Conservation (phyloP, 2,888 invertebrate species). For the Hydraecia micacea region DNA sequence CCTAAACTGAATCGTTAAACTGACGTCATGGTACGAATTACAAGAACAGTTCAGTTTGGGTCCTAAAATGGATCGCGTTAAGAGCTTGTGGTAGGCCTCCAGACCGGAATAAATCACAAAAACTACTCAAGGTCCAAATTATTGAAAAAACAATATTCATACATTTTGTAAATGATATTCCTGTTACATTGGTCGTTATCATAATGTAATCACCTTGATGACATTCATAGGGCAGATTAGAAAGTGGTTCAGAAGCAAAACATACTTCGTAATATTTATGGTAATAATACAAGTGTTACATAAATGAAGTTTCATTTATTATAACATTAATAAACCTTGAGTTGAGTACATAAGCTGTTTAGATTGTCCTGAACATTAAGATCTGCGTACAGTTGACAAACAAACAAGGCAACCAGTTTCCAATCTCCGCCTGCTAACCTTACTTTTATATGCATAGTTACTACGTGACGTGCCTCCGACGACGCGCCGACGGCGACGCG, state of each 20-base stretch:
- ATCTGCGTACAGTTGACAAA: slow-evolving; percentile 46
- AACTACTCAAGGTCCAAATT: neutral
- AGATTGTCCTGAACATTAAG: slow-evolving; percentile 39
- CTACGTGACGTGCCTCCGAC: slow-evolving; percentile 46
- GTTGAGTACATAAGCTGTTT: slow-evolving; percentile 14
- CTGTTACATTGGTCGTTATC: slow-evolving; percentile 5
- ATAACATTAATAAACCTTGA: slow-evolving; percentile 49
- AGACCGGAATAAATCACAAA: too few relatives aligned
- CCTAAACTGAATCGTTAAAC: too few relatives aligned
- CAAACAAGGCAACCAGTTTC: slow-evolving; percentile 63
- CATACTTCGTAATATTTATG: neutral
- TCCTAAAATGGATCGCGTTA: too few relatives aligned
- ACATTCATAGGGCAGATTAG: slow-evolving; percentile 33
- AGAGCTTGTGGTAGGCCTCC: too few relatives aligned
- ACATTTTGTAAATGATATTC: neutral
- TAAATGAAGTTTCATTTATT: slow-evolving; percentile 13
- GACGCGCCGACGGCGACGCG: slow-evolving; percentile 15
- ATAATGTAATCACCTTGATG: slow-evolving; percentile 36
- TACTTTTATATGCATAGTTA: slow-evolving; percentile 53
- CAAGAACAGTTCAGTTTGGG: too few relatives aligned
- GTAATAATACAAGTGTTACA: slow-evolving; percentile 19
- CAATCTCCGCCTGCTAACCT: slow-evolving; percentile 65
- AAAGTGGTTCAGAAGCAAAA: slow-evolving; percentile 29
- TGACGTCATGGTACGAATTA: too few relatives aligned
- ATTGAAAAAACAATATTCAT: neutral